Percentiles rank a stretch among this genome's conserved stretches.
phyloP scores from a whole-genome alignment of 2,113 vertebrate genomes.

The Dipodomys spectabilis region DNA sequence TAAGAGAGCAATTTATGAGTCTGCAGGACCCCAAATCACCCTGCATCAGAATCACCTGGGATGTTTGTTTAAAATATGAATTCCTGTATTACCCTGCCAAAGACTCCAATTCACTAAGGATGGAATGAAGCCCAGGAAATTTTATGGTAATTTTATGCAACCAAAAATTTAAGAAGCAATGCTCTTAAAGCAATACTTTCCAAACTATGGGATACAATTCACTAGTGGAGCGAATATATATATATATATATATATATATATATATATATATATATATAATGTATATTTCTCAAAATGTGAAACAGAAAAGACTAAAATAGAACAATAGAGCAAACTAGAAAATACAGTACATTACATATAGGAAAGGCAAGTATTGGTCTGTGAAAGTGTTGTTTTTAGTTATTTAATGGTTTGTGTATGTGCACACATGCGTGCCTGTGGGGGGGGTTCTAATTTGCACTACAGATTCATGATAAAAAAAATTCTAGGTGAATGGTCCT shows the following conservation, averaged over 20 bases:
- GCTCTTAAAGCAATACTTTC: constrained; percentile 40
- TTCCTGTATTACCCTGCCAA: not conserved
- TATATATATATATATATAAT: not conserved
- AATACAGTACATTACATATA: not conserved
- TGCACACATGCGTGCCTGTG: not conserved
- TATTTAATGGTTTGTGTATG: constrained; percentile 15
- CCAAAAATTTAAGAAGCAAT: constrained; percentile 14
- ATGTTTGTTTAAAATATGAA: not conserved
- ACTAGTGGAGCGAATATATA: not conserved
- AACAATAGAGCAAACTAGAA: constrained; percentile 48
- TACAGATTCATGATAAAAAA: not conserved
- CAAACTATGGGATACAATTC: not conserved
- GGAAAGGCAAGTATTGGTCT: constrained; percentile 27
- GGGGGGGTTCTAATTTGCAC: not conserved
- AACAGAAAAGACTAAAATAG: not conserved
- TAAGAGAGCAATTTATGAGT: not conserved
- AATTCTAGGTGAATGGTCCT: not conserved
- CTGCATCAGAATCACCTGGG: not conserved
- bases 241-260: not conserved
- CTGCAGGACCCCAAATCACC: not conserved
- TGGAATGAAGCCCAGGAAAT: not conserved
- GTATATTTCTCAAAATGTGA: constrained; percentile 30
- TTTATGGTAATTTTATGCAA: not conserved
- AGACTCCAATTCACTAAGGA: not conserved
- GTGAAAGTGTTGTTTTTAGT: not conserved